A percentile compares a stretch with the other conserved stretches of the same genome.
Conservation (phyloP, 2,888 invertebrate species). For the Spatulosminthurus flaviceps region DNA sequence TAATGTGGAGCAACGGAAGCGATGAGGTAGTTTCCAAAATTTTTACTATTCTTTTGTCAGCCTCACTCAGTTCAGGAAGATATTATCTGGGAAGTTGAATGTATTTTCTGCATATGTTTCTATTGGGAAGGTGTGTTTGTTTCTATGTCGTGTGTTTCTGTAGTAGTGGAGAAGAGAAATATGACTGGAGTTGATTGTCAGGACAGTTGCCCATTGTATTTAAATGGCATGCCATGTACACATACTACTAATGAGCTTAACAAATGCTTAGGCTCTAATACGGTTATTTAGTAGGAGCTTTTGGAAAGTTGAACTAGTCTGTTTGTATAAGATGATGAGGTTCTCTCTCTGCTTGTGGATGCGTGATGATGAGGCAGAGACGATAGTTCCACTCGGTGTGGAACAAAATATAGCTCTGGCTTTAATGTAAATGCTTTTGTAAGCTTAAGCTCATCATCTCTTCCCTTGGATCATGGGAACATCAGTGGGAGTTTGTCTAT, state of each 20-base stretch:
- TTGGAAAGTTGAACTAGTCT: too few relatives aligned
- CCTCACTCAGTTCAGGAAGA: too few relatives aligned
- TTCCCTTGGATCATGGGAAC: background rate
- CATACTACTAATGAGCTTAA: background rate
- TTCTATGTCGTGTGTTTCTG: background rate
- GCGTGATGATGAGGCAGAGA: background rate
- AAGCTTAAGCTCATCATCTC: too few relatives aligned
- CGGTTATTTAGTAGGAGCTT: background rate
- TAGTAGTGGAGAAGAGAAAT: background rate
- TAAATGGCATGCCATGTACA: background rate
- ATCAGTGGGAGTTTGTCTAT: slow-evolving; percentile 10
- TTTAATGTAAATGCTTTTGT: too few relatives aligned
- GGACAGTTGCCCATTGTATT: slow-evolving; percentile 18
- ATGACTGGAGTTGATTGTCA: slow-evolving; percentile 18
- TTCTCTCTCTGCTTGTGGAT: background rate
- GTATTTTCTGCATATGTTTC: background rate
- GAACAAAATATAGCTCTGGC: too few relatives aligned
- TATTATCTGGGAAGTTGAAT: too few relatives aligned
- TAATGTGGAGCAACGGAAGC: background rate
- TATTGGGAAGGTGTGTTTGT: background rate
- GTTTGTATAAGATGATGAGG: background rate
- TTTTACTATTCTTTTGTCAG: too few relatives aligned
- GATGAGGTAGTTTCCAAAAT: too few relatives aligned
- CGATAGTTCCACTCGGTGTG: background rate
- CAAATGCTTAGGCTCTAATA: background rate